phyloP scores from a whole-genome alignment of 2,113 vertebrate genomes.

The Centropus unirufus region DNA sequence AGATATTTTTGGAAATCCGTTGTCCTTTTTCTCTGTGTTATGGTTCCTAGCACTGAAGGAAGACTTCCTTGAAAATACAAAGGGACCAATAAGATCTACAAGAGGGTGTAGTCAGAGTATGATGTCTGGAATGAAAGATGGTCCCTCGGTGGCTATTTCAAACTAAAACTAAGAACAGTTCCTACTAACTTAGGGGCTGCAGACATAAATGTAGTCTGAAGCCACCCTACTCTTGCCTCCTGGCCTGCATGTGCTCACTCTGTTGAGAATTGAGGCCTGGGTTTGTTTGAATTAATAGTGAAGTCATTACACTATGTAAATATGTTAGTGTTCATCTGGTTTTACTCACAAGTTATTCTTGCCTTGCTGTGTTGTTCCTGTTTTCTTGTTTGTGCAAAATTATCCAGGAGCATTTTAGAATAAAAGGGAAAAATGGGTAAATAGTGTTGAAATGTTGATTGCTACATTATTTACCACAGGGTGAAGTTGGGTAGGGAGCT shows the following conservation, averaged over 20 bases:
- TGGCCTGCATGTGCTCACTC: constrained; percentile 35
- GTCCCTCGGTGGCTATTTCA: background rate
- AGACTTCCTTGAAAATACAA: background rate
- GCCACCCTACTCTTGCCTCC: constrained; percentile 55
- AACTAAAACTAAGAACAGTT: constrained; percentile 2
- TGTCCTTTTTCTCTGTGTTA: background rate
- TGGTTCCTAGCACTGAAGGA: background rate
- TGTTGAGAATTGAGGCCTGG: constrained; percentile 44
- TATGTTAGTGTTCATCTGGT: constrained; percentile 58
- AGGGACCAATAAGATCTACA: background rate
- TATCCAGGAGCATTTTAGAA: constrained; percentile 38
- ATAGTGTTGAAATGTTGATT: constrained; percentile 58
- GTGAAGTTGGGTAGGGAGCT: background rate
- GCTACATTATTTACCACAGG: constrained; percentile 5
- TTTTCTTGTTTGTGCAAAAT: constrained; percentile 62
- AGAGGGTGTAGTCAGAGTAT: background rate
- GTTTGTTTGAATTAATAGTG: constrained; percentile 64
- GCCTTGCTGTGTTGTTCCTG: constrained; percentile 40
- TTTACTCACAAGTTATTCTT: constrained; percentile 67
- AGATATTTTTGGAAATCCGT: background rate
- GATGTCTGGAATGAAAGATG: background rate
- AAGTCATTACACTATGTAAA: constrained; percentile 62
- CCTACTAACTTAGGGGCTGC: background rate
- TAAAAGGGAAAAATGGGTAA: background rate
- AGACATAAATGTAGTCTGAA: constrained; percentile 18